Evolutionary conservation across 2,797 vertebrate genomes (phyloP), one percentile per base, ranked within the genome.

Genomic region (Orestias chungarensis): DNA sequence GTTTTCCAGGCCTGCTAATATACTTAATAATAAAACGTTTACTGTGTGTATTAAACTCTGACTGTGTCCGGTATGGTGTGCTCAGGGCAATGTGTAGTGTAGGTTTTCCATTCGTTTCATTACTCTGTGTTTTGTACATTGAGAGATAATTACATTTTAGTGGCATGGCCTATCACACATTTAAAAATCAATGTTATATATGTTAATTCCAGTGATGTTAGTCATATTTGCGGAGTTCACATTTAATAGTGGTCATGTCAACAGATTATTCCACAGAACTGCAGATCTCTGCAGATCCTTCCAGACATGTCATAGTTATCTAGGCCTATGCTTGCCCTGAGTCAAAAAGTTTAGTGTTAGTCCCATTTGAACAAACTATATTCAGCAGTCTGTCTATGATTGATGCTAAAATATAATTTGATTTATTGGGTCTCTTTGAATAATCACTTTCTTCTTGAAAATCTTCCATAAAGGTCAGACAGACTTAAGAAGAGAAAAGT

Each of bases 1-100:
- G 57, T 81, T 74, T 73, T 77, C 76, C n/a, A 38, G n/a, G 59
- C 55, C 31, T 49, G 31, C n/a, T 15, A 42, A 25, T 40, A 40
- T 11, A 62, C n/a, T 25, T 25, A 6, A 62, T 25, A 40, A 40
- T 25, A 61, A n/a, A n/a, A n/a, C n/a, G n/a, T n/a, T n/a, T n/a
- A n/a, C n/a, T n/a, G n/a, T n/a, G n/a, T 54, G 17, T 27, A 54
- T 2, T 54, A 4, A 29, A 15, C 12, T 29, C 25, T 15, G 3
- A 54, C 11, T 6, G 1, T 17, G 17, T 5, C 25, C 27, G 1
- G 6, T n/a, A 54, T n/a, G 6, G 50, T 52, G n/a, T 52, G 1
- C 15, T 54, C 52, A 54, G 52, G n/a, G n/a, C n/a, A 14, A 50
- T n/a, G 49, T 50, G 23, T 9, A 50, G 10, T 50, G 49, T n/a